Evolutionary conservation across 2,113 vertebrate species (phyloP), one percentile per base, ranked within the genome.

Genomic region (Vombatus ursinus): DNA sequence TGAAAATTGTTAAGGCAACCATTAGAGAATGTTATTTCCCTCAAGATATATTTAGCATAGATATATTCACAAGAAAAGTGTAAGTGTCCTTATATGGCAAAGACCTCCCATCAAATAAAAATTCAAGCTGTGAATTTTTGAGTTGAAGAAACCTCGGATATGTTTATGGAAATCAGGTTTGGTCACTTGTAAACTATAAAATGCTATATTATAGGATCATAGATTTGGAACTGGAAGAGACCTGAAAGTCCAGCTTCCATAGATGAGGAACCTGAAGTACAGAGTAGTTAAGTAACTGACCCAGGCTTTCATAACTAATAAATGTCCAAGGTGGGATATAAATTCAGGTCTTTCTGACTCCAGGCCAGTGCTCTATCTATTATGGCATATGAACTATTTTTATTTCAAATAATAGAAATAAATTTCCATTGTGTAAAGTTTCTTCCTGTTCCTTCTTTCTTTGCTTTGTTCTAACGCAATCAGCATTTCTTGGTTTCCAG

Each of bases 11-110:
- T 93, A 96, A 50, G 52, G 91, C 89, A 50, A 92, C 19, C 31
- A 94, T 91, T 31, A 92, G 54, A 50, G 37, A 47, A 68, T 84
- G 50, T 51, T 54, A 44, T 91, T 94, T 92, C 2, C 68, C 26
- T 94, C 9, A 90, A 16, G 10, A 49, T 95, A 91, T 95, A 95
- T 97, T 95, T 90, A 92, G 48, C 26, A 92, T 93, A 94, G 57
- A 26, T 93, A 23, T 89, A n/a, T 61, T 94, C 44, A 94, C 25
- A 97, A 95, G 19, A 22, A 22, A 84, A 93, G 92, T 91, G 6
- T 77, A 84, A 94, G 8, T 92, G 44, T 89, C 94, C 93, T 93
- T 48, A 90, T 52, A 47, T 91, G 47, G 12, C 11, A 95, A 95
- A 52, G 37, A 44, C 1, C 19, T 84, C 68, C 37, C 44, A 84